phyloP scores from a whole-genome alignment of 2,888 invertebrate species.

The Trichogramma evanescens region DNA sequence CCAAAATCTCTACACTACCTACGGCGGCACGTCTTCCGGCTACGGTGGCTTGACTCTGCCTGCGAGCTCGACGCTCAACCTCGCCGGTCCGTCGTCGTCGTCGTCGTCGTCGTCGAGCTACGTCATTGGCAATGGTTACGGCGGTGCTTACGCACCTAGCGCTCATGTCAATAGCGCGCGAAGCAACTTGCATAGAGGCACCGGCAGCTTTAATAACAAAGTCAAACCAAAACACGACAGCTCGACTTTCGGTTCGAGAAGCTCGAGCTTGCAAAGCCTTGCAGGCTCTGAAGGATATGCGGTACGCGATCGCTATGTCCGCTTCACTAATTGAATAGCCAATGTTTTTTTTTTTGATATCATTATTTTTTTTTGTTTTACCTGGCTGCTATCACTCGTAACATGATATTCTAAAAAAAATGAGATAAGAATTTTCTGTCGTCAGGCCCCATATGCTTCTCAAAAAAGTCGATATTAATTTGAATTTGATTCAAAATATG shows the following conservation, averaged over 20 bases:
- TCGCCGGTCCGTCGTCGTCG: slow-evolving; percentile 49
- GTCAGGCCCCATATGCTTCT: too few relatives aligned
- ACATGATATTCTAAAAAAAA: too few relatives aligned
- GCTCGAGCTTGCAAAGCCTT: slow-evolving; percentile 43
- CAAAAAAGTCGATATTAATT: too few relatives aligned
- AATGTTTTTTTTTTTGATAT: too few relatives aligned
- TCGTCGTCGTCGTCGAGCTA: too few relatives aligned
- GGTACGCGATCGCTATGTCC: slow-evolving; percentile 53
- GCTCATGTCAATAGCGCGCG: slow-evolving; percentile 28
- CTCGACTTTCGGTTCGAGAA: slow-evolving; percentile 38
- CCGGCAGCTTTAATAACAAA: slow-evolving; percentile 36
- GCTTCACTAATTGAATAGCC: too few relatives aligned
- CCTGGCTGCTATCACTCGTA: too few relatives aligned
- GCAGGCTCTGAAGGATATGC: slow-evolving; percentile 73
- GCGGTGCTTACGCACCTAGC: slow-evolving; percentile 26
- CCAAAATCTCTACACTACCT: slow-evolving; percentile 50
- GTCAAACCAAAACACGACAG: slow-evolving; percentile 33
- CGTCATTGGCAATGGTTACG: slow-evolving; percentile 28
- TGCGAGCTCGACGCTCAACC: slow-evolving; percentile 53
- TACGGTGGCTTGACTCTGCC: slow-evolving; percentile 65
- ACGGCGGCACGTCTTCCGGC: slow-evolving; percentile 59
- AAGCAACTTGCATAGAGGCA: slow-evolving; percentile 29
- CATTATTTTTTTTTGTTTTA: too few relatives aligned
- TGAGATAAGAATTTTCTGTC: too few relatives aligned
- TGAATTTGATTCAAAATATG: too few relatives aligned